Conservation (phyloP, 2,888 invertebrate genomes). For the Tetrapedia diversipes region DNA sequence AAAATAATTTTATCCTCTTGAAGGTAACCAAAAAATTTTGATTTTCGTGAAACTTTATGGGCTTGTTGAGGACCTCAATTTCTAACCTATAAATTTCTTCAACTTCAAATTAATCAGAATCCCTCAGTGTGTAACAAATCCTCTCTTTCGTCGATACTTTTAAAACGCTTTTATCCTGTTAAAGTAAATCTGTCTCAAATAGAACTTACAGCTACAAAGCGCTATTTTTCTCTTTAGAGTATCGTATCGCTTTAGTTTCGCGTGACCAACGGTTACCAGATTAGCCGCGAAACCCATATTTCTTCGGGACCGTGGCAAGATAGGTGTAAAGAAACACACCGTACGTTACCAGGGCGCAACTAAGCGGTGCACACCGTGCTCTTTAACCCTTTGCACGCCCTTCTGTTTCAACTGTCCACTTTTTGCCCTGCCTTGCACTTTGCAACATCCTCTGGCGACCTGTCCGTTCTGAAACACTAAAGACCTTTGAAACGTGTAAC, state of each 20-base stretch:
- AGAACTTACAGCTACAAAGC: not conserved
- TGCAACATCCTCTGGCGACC: not conserved
- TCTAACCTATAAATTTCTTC: no score
- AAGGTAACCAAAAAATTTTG: no score
- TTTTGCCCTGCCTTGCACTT: not conserved
- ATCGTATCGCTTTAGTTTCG: not conserved
- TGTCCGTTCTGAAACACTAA: not conserved
- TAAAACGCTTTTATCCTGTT: not conserved
- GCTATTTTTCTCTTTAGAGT: not conserved
- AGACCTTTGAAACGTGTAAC: not conserved
- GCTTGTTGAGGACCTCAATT: no score
- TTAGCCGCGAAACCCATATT: not conserved
- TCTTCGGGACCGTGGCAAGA: not conserved
- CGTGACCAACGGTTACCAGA: not conserved
- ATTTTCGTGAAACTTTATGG: no score
- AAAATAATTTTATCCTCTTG: not conserved
- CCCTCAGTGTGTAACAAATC: no score
- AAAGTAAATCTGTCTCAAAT: not conserved
- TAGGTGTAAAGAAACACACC: not conserved
- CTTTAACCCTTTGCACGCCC: constrained; percentile 12
- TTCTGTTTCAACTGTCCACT: constrained; percentile 3
- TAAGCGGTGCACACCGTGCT: not conserved
- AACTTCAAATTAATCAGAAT: no score
- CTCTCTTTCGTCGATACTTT: not conserved
- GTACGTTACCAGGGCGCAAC: not conserved